Conservation (phyloP, 2,888 invertebrate genomes). For the Lissocephala sabroskyi region DNA sequence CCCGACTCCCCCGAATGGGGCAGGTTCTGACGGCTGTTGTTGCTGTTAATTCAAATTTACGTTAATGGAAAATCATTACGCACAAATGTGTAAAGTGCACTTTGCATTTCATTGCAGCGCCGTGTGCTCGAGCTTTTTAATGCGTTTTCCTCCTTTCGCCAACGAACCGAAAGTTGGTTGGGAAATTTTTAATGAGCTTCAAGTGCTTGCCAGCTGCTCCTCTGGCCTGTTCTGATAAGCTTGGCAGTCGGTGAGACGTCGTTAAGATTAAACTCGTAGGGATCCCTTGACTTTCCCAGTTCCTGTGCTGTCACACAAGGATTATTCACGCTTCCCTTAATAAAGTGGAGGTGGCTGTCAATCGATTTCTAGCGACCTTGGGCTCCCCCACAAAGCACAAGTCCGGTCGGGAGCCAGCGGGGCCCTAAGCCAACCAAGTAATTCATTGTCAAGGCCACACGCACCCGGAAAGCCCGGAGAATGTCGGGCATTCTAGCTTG, state of each 20-base stretch:
- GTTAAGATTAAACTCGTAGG: conserved; percentile 13
- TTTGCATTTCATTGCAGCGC: conserved; percentile 29
- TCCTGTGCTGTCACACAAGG: too few species aligned
- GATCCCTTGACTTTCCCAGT: background rate
- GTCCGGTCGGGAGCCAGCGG: conserved; percentile 16
- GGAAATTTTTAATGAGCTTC: conserved; percentile 57
- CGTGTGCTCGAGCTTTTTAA: conserved; percentile 38
- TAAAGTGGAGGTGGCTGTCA: conserved; percentile 21
- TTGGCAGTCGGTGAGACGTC: conserved; percentile 3
- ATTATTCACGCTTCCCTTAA: too few species aligned
- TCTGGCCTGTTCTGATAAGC: conserved; percentile 35
- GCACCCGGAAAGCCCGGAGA: conserved; percentile 24
- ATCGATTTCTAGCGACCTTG: conserved; percentile 49
- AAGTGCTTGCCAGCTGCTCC: conserved; percentile 45
- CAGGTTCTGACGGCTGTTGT: conserved; percentile 1
- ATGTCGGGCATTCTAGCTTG: conserved; percentile 4
- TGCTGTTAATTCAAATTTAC: conserved; percentile 62
- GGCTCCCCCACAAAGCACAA: conserved; percentile 22
- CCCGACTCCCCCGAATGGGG: conserved; percentile 23
- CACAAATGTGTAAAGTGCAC: conserved; percentile 64
- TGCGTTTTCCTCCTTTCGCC: conserved; percentile 38
- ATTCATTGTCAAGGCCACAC: conserved; percentile 51
- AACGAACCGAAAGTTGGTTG: conserved; percentile 29
- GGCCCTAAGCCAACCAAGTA: conserved; percentile 35
- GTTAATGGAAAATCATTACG: conserved; percentile 66